Evolutionary conservation across 2,888 invertebrate genomes (phyloP).

Genomic region (Lasioglossum villosulum): DNA sequence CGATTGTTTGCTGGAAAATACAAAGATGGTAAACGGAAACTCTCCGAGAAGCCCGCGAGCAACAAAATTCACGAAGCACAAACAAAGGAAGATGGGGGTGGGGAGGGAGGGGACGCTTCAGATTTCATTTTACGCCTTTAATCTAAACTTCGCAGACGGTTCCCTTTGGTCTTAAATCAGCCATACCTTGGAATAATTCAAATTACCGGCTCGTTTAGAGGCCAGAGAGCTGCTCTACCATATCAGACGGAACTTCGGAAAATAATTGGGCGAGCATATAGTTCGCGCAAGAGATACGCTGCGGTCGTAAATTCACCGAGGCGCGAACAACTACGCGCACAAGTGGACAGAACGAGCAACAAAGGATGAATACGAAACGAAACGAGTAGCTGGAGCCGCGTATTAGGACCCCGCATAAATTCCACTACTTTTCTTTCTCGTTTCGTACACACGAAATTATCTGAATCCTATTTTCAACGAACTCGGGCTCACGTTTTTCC

Average conservation of each 20-base stretch:
- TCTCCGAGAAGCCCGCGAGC: not conserved
- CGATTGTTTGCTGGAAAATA: conserved; percentile 12
- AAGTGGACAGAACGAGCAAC: conserved; percentile 19
- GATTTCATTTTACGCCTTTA: conserved; percentile 55
- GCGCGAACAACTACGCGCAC: not conserved
- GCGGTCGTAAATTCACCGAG: conserved; percentile 29
- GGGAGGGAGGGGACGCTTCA: not conserved
- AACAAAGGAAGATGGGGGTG: conserved; percentile 32
- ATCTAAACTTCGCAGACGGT: conserved; percentile 61
- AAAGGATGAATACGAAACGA: conserved; percentile 14
- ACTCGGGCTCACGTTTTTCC: not conserved
- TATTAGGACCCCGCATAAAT: conserved; percentile 10
- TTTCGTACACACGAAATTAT: not conserved
- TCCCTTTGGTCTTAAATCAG: conserved; percentile 63
- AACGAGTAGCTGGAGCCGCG: not conserved
- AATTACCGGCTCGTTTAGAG: conserved; percentile 33
- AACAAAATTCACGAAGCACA: conserved; percentile 40
- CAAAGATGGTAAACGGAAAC: conserved; percentile 29
- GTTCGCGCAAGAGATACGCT: not conserved
- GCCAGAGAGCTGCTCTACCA: conserved; percentile 5
- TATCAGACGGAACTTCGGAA: conserved; percentile 28
- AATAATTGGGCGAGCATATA: conserved; percentile 14
- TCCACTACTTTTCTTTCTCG: not conserved
- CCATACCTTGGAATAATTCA: conserved; percentile 54
- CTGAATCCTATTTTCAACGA: not conserved